Percentiles rank a stretch among this genome's conserved stretches.
These are phyloP conservation scores for Drosophila sucinea DNA, from an alignment of 1,140 invertebrate species.

Conservation along the genomic window DNA sequence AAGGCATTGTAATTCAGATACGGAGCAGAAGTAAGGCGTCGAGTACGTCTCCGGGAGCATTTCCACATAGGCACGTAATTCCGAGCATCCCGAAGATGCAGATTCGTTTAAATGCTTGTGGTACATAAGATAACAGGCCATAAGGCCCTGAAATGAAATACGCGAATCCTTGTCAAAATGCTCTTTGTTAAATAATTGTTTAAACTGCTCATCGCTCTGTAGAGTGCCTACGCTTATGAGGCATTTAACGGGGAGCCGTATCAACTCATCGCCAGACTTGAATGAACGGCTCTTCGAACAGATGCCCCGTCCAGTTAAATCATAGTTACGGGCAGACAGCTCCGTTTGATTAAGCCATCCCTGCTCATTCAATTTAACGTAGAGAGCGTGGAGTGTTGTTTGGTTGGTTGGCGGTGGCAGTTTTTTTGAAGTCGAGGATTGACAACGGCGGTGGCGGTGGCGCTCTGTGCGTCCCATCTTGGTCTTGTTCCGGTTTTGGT, in stretches of 20 bases:
- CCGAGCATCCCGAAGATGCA: conserved; percentile 44
- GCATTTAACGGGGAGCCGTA: conserved; percentile 60
- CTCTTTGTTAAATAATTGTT: conserved; percentile 53
- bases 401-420: neutral
- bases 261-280: conserved; percentile 47
- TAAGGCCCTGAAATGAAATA: conserved; percentile 84
- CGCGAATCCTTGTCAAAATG: conserved; percentile 59
- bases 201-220: conserved; percentile 64
- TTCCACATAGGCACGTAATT: conserved; percentile 84
- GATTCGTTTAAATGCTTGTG: conserved; percentile 83
- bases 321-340: conserved; percentile 46
- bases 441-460: conserved; percentile 28
- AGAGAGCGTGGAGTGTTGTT: conserved; percentile 43
- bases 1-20: conserved; percentile 80
- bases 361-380: conserved; percentile 40
- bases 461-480: conserved; percentile 74
- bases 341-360: conserved; percentile 69
- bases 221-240: conserved; percentile 69
- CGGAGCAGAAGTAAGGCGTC: conserved; percentile 84
- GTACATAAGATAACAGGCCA: conserved; percentile 87
- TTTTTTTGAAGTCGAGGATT: neutral
- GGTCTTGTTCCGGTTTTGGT: conserved; percentile 1
- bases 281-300: conserved; percentile 58
- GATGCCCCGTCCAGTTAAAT: conserved; percentile 64
- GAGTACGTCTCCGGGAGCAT: conserved; percentile 85